Evolutionary conservation across 2,888 invertebrate genomes (phyloP).

Genomic region (Rotaria socialis): DNA sequence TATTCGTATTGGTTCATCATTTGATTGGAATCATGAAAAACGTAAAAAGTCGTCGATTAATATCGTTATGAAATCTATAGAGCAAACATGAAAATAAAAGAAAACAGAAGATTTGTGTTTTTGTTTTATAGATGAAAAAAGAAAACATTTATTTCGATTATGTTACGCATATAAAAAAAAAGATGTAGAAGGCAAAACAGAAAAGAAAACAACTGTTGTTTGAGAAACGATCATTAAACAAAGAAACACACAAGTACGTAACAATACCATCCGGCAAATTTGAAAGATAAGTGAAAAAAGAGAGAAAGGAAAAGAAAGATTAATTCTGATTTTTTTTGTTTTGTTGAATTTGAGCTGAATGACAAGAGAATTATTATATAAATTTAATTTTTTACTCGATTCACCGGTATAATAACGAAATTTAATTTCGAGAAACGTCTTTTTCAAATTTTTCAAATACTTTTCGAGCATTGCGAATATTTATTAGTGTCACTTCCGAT

Average conservation of each 20-base stretch:
- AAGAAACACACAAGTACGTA: neutral
- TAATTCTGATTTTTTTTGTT: neutral
- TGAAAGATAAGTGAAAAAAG: neutral
- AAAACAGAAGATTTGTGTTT: neutral
- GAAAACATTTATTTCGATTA: constrained; percentile 9
- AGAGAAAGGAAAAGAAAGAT: neutral
- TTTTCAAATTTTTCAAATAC: constrained; percentile 33
- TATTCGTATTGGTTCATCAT: constrained; percentile 2
- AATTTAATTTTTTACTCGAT: neutral
- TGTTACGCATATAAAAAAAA: neutral
- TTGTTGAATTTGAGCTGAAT: neutral
- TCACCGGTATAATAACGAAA: neutral
- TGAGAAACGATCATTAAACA: neutral
- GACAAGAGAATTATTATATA: neutral
- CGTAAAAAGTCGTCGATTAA: neutral
- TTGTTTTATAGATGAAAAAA: neutral
- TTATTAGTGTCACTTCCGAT: constrained; percentile 13
- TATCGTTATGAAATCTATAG: neutral
- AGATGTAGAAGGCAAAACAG: neutral
- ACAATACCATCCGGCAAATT: neutral
- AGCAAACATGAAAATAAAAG: neutral
- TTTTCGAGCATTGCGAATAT: constrained; percentile 32
- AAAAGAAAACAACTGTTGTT: neutral
- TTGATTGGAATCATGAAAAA: neutral
- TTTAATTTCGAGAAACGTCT: neutral